Percentiles rank a stretch among this genome's conserved stretches.
Evolutionary conservation across 2,888 invertebrate genomes (phyloP).

Genomic region (Hypsopygia costalis): DNA sequence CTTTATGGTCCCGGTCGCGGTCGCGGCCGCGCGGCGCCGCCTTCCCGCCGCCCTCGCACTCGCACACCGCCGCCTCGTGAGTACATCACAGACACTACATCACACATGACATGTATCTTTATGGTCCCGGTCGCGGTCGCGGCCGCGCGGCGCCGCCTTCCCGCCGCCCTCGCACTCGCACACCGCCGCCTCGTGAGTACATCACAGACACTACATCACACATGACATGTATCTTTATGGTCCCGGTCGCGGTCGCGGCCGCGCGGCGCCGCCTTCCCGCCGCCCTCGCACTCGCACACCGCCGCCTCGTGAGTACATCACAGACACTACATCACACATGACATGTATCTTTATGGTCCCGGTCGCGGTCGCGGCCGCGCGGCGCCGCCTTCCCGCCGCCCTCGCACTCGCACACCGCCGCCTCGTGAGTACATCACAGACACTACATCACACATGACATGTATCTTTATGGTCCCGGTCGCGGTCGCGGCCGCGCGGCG

Average conservation of each 20-base stretch:
- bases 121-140: constrained; percentile 37
- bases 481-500: constrained; percentile 49
- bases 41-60: constrained; percentile 45
- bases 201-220: too few species aligned
- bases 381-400: constrained; percentile 51
- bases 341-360: too few species aligned
- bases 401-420: neutral
- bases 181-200: constrained; percentile 21
- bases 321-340: too few species aligned
- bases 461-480: constrained; percentile 33
- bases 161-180: constrained; percentile 42
- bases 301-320: constrained; percentile 22
- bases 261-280: constrained; percentile 48
- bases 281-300: too few species aligned
- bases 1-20: constrained; percentile 35
- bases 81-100: too few species aligned
- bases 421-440: constrained; percentile 26
- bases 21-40: constrained; percentile 52
- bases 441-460: too few species aligned
- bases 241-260: constrained; percentile 43
- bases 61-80: constrained; percentile 21
- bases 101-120: too few species aligned
- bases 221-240: too few species aligned
- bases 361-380: constrained; percentile 47
- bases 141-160: constrained; percentile 50